These are phyloP conservation scores for Maniola jurtina DNA, from an alignment of 1,140 invertebrate species.

Conservation along the genomic window DNA sequence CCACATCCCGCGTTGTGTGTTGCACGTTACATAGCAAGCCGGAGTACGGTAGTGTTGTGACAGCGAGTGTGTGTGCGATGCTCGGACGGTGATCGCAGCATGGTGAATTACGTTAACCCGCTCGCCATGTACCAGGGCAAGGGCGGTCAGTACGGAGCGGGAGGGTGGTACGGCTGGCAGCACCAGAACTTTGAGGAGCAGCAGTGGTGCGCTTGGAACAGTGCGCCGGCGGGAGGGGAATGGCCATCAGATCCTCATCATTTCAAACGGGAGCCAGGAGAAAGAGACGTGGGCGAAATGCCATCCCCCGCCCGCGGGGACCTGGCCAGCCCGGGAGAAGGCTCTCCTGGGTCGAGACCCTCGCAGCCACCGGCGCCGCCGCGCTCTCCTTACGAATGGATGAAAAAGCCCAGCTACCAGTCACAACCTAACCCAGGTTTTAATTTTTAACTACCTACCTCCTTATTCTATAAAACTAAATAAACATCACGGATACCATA, in stretches of 20 bases:
- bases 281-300: slow-evolving; percentile 75
- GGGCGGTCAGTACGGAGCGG: slow-evolving; percentile 70
- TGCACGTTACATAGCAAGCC: slow-evolving; percentile 27
- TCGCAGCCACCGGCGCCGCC: slow-evolving; percentile 82
- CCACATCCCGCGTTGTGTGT: slow-evolving; percentile 44
- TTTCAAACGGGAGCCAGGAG: slow-evolving; percentile 67
- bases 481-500: too few relatives aligned
- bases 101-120: slow-evolving; percentile 81
- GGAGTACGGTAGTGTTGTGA: slow-evolving; percentile 57
- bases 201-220: slow-evolving; percentile 77
- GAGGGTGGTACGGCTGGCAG: slow-evolving; percentile 76
- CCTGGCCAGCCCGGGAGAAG: slow-evolving; percentile 82
- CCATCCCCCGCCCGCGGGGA: slow-evolving; percentile 83
- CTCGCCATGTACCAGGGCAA: slow-evolving; percentile 81
- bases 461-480: background rate
- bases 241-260: slow-evolving; percentile 72
- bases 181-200: slow-evolving; percentile 80
- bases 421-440: slow-evolving; percentile 89
- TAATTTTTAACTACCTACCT: slow-evolving; percentile 50
- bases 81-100: slow-evolving; percentile 72
- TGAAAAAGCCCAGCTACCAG: slow-evolving; percentile 92
- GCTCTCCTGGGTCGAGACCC: slow-evolving; percentile 68
- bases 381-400: slow-evolving; percentile 92
- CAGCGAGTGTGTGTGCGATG: slow-evolving; percentile 69
- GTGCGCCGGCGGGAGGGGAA: slow-evolving; percentile 70